Base-by-base conservation (phyloP, 2,888 invertebrate species). In the Rhogogaster chlorosoma region DNA sequence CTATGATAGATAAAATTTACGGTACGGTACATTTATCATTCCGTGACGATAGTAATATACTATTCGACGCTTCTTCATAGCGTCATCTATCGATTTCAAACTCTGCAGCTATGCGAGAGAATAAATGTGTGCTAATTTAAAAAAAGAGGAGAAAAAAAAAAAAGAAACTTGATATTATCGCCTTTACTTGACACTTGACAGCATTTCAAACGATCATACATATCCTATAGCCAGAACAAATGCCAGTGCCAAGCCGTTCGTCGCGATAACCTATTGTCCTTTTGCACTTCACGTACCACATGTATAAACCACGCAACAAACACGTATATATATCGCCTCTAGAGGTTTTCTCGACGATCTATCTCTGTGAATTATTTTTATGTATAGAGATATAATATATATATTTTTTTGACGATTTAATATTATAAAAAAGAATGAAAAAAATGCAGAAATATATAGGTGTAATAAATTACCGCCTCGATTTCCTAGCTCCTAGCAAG, bases 191-290 rank as follows among this genome's bases (percentile, higher is more conserved):
- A 53, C 7, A 53, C n/a, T 53, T 53, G 67, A 67, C 67, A 67
- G 67, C 22, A 12, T 67, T 67, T 67, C 67, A 67, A 67, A 67
- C 10, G 0, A 10, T 12, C 29, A 1, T 53, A 53, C n/a, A 49
- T 49, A 5, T n/a, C 5, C n/a, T 7, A n/a, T 53, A 67, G 36
- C 9, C 38, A n/a, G 10, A 42, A 22, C 18, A 71, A 38, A 38
- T 53, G n/a, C 53, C 53, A 53, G n/a, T 53, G 7, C 45, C 45
- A 45, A 12, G 45, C 15, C 12, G 15, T 45, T 15, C 45, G 45
- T 61, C 7, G 38, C 45, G 75, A 75, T 75, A 75, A 75, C 75
- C 75, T 75, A 75, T 75, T 75, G 45, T 45, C 75, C 75, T 75
- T 75, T 45, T 45, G 75, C 75, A 75, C 75, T 75, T 75, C 42